Evolutionary conservation across 1,140 invertebrate genomes (phyloP), one percentile per base, ranked within the genome.

Genomic region (Episyrphus balteatus): DNA sequence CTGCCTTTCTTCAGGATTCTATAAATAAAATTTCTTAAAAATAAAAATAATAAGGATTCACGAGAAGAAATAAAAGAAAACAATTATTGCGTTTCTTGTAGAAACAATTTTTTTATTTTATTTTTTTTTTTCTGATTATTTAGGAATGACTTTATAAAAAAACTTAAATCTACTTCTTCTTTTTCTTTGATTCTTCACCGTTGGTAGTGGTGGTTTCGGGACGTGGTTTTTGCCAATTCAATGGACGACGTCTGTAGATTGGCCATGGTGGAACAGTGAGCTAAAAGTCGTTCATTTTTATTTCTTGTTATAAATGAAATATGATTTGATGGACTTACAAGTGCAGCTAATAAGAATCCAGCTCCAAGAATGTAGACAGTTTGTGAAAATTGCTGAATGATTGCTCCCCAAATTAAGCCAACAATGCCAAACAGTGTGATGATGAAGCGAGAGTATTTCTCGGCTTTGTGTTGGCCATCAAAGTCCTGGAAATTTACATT

Each of bases 341-440:
- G 69, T 33, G 84, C 81, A 42, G 90, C 89, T 50, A 95, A 70
- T 1, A 86, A 69, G 66, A 94, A 93, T 51, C 92, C 92, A 58
- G 85, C 88, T 18, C 83, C 86, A n/a, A 96, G 72, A 59, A 94
- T 89, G 49, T 91, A 92, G 15, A 95, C 84, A 7, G 92, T 93
- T 66, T 93, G 88, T 0, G 91, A 95, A 66, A 95, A 96, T 69
- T 94, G 88, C 70, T 97, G 91, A 58, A 92, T 89, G 17, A 88
- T 78, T 49, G 92, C 94, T n/a, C 92, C 92, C 83, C 88, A 92
- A 40, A 88, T 71, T 26, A 95, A 78, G 17, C 92, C 92, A 46
- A 93, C 84, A 48, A 82, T 77, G 33, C 87, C 91, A 73, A 92
- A 94, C 15, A 92, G 60, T 18, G 88, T 81, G 49, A 96, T 91